phyloP scores from a whole-genome alignment of 2,888 invertebrate species.

The Stegana nigrithorax region DNA sequence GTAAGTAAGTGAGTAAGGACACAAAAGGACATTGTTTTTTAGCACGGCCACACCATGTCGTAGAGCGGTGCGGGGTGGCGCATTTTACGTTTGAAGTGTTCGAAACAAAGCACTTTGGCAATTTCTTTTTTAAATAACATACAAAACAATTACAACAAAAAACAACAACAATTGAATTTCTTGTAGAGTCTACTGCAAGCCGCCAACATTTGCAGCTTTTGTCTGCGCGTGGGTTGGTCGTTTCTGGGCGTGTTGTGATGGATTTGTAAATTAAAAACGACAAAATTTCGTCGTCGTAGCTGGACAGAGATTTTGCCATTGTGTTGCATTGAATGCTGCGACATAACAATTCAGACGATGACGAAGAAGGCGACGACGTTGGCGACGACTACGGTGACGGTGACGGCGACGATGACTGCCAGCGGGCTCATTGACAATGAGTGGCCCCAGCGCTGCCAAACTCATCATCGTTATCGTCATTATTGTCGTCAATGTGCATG shows the following conservation, averaged over 20 bases:
- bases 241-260: constrained; percentile 5
- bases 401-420: not conserved
- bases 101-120: constrained; percentile 36
- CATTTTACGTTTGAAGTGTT: constrained; percentile 49
- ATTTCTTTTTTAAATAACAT: not conserved
- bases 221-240: no score
- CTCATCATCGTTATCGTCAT: constrained; percentile 6
- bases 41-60: not conserved
- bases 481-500: constrained; percentile 43
- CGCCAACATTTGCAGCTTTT: no score
- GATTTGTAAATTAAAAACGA: constrained; percentile 21
- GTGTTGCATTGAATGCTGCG: not conserved
- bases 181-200: no score
- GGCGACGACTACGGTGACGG: not conserved
- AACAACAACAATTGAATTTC: not conserved
- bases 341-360: no score
- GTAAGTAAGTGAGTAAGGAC: not conserved
- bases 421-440: not conserved
- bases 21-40: constrained; percentile 6
- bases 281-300: constrained; percentile 11
- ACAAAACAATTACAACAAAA: not conserved
- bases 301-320: constrained; percentile 19
- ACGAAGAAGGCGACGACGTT: no score
- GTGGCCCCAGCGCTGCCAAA: not conserved
- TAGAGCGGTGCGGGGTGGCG: not conserved